Conservation (phyloP, 2,888 invertebrate species). For the Notodonta ziczac region DNA sequence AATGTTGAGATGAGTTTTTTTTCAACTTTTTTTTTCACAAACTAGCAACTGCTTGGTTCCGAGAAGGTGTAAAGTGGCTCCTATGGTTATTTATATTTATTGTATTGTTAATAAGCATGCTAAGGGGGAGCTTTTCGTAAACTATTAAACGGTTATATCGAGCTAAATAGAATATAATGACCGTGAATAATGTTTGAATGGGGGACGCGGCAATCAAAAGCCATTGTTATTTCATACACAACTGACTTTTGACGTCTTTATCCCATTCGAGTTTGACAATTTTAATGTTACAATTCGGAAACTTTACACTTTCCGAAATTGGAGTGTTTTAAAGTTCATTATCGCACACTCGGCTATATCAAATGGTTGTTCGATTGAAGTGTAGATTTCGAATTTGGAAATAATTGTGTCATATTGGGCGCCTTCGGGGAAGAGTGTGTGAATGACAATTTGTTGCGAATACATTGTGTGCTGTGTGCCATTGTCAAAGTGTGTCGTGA, state of each 20-base stretch:
- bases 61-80: slow-evolving; percentile 84
- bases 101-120: slow-evolving; percentile 84
- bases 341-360: neutral
- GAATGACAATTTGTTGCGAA: slow-evolving; percentile 73
- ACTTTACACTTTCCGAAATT: neutral
- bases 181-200: slow-evolving; percentile 79
- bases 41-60: slow-evolving; percentile 76
- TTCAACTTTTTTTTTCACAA: slow-evolving; percentile 55
- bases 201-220: slow-evolving; percentile 69
- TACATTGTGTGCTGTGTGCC: slow-evolving; percentile 58
- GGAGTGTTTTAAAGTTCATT: neutral
- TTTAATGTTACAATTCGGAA: slow-evolving; percentile 25
- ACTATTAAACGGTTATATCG: slow-evolving; percentile 84
- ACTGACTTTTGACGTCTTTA: slow-evolving; percentile 76
- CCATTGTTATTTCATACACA: slow-evolving; percentile 61
- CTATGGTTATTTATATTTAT: slow-evolving; percentile 82
- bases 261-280: slow-evolving; percentile 53
- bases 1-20: slow-evolving; percentile 53
- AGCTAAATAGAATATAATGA: slow-evolving; percentile 84
- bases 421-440: slow-evolving; percentile 58
- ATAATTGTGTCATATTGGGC: slow-evolving; percentile 61
- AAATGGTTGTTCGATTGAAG: slow-evolving; percentile 27
- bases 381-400: slow-evolving; percentile 55
- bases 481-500: slow-evolving; percentile 26
- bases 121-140: slow-evolving; percentile 72